phyloP scores from a whole-genome alignment of 2,888 invertebrate genomes.

The Anoncus sp. region DNA sequence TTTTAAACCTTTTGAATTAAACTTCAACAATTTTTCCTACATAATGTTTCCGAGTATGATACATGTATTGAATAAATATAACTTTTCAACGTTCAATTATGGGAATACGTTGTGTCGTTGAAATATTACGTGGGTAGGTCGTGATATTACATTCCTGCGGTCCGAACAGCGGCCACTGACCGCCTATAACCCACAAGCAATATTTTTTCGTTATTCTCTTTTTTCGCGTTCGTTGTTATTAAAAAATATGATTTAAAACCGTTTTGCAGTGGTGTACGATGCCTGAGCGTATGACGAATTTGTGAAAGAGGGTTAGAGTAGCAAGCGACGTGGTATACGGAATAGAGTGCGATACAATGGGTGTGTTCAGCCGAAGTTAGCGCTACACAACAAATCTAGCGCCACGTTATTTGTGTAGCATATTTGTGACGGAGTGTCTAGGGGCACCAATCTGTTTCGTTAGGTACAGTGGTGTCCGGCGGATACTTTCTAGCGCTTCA shows the following conservation, averaged over 20 bases:
- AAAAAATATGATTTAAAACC: slow-evolving; percentile 43
- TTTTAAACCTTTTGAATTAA: background rate
- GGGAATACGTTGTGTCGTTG: slow-evolving; percentile 19
- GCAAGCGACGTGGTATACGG: background rate
- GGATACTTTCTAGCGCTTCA: too few species aligned
- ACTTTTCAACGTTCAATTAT: slow-evolving; percentile 34
- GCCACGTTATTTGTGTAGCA: too few species aligned
- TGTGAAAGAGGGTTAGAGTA: background rate
- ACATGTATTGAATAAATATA: slow-evolving; percentile 2
- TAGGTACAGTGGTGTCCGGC: too few species aligned
- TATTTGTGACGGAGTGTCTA: too few species aligned
- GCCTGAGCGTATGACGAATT: background rate
- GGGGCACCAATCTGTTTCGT: too few species aligned
- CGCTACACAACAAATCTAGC: too few species aligned
- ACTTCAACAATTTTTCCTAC: background rate
- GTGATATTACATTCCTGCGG: slow-evolving; percentile 50
- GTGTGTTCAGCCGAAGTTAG: too few species aligned
- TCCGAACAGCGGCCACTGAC: slow-evolving; percentile 32
- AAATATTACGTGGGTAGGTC: slow-evolving; percentile 35
- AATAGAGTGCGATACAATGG: background rate
- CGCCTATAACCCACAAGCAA: slow-evolving; percentile 9
- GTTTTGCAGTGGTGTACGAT: background rate
- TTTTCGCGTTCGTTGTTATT: slow-evolving; percentile 35
- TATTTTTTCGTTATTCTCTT: slow-evolving; percentile 5
- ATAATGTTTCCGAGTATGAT: background rate